A percentile compares a stretch with the other conserved stretches of the same genome.
Conservation (phyloP, 2,797 vertebrate genomes). For the Syngnathus rostellatus region DNA sequence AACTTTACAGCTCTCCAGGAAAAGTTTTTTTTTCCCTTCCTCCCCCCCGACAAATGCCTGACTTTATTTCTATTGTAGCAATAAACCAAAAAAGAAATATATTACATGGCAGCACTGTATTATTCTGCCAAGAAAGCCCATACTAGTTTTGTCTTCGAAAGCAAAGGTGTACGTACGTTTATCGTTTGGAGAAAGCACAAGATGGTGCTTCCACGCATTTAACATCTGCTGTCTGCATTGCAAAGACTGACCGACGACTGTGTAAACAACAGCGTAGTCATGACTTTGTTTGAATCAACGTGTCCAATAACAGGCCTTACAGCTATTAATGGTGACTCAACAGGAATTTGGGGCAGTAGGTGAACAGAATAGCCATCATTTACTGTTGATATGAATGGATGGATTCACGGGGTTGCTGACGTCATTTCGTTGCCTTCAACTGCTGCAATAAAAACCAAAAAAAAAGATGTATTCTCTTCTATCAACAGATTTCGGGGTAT, state of each 20-base stretch:
- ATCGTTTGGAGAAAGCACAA: background rate
- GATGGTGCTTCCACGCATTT: too few relatives aligned
- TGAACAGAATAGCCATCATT: background rate
- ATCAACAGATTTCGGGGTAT: background rate
- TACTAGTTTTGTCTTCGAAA: too few relatives aligned
- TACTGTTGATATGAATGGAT: background rate
- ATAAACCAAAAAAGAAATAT: background rate
- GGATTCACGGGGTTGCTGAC: background rate
- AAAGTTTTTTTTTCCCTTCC: background rate
- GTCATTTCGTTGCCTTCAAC: background rate
- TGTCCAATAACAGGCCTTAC: background rate
- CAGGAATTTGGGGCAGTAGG: background rate
- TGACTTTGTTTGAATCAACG: background rate
- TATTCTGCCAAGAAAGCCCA: too few relatives aligned
- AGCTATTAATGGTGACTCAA: background rate
- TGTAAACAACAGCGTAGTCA: too few relatives aligned
- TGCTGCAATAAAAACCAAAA: background rate
- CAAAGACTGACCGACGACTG: too few relatives aligned
- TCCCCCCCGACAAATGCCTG: background rate
- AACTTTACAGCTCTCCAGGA: background rate
- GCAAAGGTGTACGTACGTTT: background rate
- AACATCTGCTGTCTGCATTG: too few relatives aligned
- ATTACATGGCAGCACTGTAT: background rate
- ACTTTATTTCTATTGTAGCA: background rate
- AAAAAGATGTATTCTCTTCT: background rate